Base-by-base conservation (phyloP, 1,140 invertebrate genomes). In the Euwallacea fornicatus region DNA sequence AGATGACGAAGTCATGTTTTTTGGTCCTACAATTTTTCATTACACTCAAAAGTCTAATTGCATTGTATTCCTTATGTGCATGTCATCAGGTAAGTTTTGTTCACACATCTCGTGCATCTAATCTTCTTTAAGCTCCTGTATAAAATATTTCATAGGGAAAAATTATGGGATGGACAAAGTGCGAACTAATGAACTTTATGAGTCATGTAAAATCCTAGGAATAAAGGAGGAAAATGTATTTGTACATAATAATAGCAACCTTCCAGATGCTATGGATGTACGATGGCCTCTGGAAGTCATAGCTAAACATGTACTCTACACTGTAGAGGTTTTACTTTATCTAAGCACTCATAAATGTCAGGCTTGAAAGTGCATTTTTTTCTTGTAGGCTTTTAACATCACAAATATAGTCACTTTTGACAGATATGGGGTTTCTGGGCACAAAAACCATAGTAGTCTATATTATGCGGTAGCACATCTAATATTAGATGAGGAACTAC, bases 1-100 rank as follows among this genome's bases (percentile, higher is more conserved):
- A 7, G 97, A 98, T 83, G 95, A 97, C 80, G 97, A 99, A 81
- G 95, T 93, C 73, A 98, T 98, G 97, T 99, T 99, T 82, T 98
- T 98, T 82, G 94, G 94, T 0, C 97, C 97, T 7, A 88, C 94
- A 16, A 89, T 98, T 69, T 85, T 94, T 71, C 87, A 86, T 80
- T 86, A 89, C 46, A 82, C 82, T n/a, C 88, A 85, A 76, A 84
- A 88, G 43, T 85, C 84, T 73, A 85, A 83, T 75, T 89, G 83
- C 76, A 83, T 86, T 75, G 85, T 97, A 54, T 91, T 92, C 81
- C 74, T 98, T 21, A 83, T 98, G 15, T 98, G 96, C 83, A 83
- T 98, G 66, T 92, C 94, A 7, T 88, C 88, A 81, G 95, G 95
- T 93, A 84, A 41, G 54, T 46, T 13, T 63, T 7, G 15, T 2